Percentiles rank a stretch among this genome's conserved stretches.
These are phyloP conservation scores for Edolisoma coerulescens DNA, from an alignment of 2,113 vertebrate species.

Conservation along the genomic window DNA sequence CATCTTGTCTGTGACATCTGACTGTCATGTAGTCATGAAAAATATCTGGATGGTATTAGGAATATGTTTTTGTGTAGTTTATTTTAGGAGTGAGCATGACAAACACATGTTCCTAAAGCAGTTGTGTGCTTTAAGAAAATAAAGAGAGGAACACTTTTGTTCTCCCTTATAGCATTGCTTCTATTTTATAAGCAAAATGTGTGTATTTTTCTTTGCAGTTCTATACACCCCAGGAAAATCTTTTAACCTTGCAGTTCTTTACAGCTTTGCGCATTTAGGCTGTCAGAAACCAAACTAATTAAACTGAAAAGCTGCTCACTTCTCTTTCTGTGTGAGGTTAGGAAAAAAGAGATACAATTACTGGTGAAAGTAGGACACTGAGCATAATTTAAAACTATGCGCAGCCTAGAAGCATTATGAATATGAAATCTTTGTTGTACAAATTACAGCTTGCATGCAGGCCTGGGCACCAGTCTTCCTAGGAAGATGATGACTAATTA, in stretches of 20 bases:
- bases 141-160: conserved; percentile 2
- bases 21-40: conserved; percentile 2
- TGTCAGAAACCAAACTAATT: conserved; percentile 41
- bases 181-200: background rate
- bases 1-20: conserved; percentile 28
- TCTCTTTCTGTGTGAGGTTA: background rate
- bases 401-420: background rate
- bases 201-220: background rate
- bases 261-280: background rate
- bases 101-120: background rate
- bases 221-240: conserved; percentile 25
- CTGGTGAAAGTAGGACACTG: background rate
- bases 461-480: background rate
- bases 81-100: conserved; percentile 20
- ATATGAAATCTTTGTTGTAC: background rate
- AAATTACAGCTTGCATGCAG: background rate
- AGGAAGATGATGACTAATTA: conserved; percentile 3
- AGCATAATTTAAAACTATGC: conserved; percentile 1
- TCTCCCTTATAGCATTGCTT: background rate
- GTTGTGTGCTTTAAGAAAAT: background rate
- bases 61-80: background rate
- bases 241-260: conserved; percentile 56
- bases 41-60: background rate
- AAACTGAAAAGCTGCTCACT: background rate
- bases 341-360: background rate